Evolutionary conservation across 2,888 invertebrate species (phyloP), one percentile per base, ranked within the genome.

Genomic region (Smittia aterrima): DNA sequence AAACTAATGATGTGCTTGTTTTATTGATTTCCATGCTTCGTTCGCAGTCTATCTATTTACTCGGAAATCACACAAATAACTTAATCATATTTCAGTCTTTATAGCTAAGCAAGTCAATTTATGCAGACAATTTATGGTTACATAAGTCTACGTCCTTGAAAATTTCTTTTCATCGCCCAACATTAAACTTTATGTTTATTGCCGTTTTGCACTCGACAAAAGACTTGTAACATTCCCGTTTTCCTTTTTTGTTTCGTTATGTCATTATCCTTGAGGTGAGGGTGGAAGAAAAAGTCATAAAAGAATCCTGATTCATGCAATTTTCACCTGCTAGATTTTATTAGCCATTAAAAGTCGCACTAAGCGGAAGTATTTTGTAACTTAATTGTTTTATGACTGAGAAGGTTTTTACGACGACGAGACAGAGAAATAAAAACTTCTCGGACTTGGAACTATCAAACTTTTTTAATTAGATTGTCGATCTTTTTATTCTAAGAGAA

Each of bases 121-220:
- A 16, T 71, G 70, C 25, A 71, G 70, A 71, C 70, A 54, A 71
- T 71, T 71, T 71, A 71, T 71, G 70, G 47, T 71, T 71, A 71
- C 32, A 71, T 71, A 71, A 71, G 70, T 71, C 70, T 71, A 18
- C 70, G 70, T 53, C 70, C 70, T 71, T 71, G 70, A 71, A 71
- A 71, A 54, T 54, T 38, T 47, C 32, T 68, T 68, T 47, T 53
- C 54, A 71, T 71, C 54, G 70, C 70, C 70, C 47, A 71, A 71
- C 70, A 71, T 71, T 54, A 53, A 20, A 71, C 54, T 71, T 71
- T 71, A 71, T 71, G 54, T 71, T 71, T 71, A 71, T 71, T 71
- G 54, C 70, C 47, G 47, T 41, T 54, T 41, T 68, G 68, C 68
- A 47, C 47, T 41, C 47, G 9, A 47, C 68, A 24, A n/a, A 68